Evolutionary conservation across 1,140 invertebrate genomes (phyloP), one percentile per base, ranked within the genome.

Genomic region (Brachionus plicatilis): DNA sequence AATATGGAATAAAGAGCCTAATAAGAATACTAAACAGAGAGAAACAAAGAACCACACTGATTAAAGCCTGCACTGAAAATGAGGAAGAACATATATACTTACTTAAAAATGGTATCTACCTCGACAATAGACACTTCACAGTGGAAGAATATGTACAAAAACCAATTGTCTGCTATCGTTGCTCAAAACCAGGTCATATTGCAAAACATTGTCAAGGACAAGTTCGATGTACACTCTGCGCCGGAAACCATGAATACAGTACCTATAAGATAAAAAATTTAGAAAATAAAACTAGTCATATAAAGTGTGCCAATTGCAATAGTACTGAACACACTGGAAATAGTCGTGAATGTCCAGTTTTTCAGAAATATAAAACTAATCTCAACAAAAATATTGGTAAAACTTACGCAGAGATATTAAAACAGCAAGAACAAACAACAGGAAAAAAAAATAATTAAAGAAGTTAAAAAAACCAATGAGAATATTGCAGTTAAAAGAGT

Each of bases 81-180:
- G 33, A 75, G 24, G 37, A 45, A 45, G 41, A 75, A 3, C 70
- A 75, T 75, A 75, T 45, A 75, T 75, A 75, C 70, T 45, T 75
- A 20, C 41, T 75, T 0, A 75, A 75, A 75, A 75, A 75, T 45
- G 70, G 70, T 17, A 45, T 75, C 9, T 75, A 75, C 27, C 45
- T 45, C 27, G 3, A 45, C 9, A 75, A 75, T 45, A 75, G 70
- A 75, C 70, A 75, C 41, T 75, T 75, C 37, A 45, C 43, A 3
- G 70, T 75, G 4, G 70, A 75, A 14, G 70, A 75, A 75, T 75
- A 75, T 29, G 4, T 45, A n/a, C n/a, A 75, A 17, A 75, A 45
- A 75, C 70, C 70, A 17, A 45, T 75, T 8, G 20, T 75, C 0
- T 75, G 33, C 41, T 75, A 45, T 20, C 4, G n/a, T 20, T 75